phyloP scores from a whole-genome alignment of 2,888 invertebrate genomes.

The Synergus umbraculus region DNA sequence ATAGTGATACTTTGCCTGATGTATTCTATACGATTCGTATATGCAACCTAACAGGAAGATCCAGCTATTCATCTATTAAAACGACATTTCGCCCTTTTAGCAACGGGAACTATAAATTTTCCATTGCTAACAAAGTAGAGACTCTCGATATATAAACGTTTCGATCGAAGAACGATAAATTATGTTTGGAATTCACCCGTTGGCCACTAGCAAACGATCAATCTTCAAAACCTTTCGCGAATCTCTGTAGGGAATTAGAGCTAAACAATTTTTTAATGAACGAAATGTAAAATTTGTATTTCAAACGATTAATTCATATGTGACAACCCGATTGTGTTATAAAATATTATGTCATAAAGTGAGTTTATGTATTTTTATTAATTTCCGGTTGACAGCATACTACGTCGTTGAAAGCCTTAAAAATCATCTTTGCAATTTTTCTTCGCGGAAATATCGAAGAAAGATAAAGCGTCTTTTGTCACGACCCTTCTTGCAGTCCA shows the following conservation, averaged over 20 bases:
- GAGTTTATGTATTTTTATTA: background rate
- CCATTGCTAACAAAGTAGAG: slow-evolving; percentile 8
- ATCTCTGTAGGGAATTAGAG: background rate
- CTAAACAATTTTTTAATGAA: background rate
- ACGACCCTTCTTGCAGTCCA: background rate
- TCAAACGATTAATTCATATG: background rate
- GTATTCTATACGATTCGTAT: background rate
- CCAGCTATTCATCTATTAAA: slow-evolving; percentile 13
- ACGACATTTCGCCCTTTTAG: slow-evolving; percentile 5
- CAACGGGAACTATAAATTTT: slow-evolving; percentile 9
- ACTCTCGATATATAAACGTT: slow-evolving; percentile 16
- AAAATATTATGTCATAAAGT: background rate
- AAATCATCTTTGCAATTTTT: background rate
- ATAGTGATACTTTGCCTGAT: slow-evolving; percentile 7
- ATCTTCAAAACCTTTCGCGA: background rate
- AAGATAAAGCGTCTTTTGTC: background rate
- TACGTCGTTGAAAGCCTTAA: background rate
- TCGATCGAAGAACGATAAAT: background rate
- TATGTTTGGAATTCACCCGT: slow-evolving; percentile 1
- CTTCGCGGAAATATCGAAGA: background rate
- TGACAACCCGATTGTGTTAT: background rate
- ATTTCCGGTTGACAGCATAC: background rate
- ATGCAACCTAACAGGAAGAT: background rate
- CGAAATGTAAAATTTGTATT: background rate
- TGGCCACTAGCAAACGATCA: slow-evolving; percentile 1